phyloP scores from a whole-genome alignment of 2,888 invertebrate genomes.

The Congeria kusceri region DNA sequence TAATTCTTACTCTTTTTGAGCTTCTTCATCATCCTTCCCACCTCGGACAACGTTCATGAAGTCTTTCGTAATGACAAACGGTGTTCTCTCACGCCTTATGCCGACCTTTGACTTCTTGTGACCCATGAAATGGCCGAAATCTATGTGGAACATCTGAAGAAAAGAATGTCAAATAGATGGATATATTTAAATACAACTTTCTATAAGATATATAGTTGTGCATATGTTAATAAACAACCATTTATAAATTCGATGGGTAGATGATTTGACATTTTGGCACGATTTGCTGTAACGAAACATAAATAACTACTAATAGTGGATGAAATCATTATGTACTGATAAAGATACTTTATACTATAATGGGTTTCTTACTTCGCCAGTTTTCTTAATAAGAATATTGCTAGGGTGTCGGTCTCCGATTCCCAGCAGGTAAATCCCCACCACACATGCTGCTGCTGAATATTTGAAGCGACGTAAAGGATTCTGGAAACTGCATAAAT shows the following conservation, averaged over 20 bases:
- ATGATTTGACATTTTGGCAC: too few species aligned
- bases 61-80: slow-evolving; percentile 96
- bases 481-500: slow-evolving; percentile 71
- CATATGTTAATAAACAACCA: too few species aligned
- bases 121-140: slow-evolving; percentile 88
- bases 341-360: too few species aligned
- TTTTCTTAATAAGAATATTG: slow-evolving; percentile 81
- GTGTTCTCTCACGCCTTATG: slow-evolving; percentile 95
- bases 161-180: not conserved
- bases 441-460: slow-evolving; percentile 83
- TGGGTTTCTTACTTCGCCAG: slow-evolving; percentile 74
- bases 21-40: slow-evolving; percentile 86
- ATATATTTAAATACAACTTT: too few species aligned
- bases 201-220: too few species aligned
- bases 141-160: slow-evolving; percentile 87
- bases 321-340: too few species aligned
- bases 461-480: slow-evolving; percentile 79
- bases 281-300: too few species aligned
- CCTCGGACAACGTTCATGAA: slow-evolving; percentile 97
- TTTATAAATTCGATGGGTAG: too few species aligned
- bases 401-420: slow-evolving; percentile 82
- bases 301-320: too few species aligned
- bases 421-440: slow-evolving; percentile 82
- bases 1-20: not conserved
- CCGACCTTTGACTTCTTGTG: slow-evolving; percentile 95